These are phyloP conservation scores for Crotalus horridus DNA, from an alignment of 2,113 vertebrate genomes.

Conservation along the genomic window DNA sequence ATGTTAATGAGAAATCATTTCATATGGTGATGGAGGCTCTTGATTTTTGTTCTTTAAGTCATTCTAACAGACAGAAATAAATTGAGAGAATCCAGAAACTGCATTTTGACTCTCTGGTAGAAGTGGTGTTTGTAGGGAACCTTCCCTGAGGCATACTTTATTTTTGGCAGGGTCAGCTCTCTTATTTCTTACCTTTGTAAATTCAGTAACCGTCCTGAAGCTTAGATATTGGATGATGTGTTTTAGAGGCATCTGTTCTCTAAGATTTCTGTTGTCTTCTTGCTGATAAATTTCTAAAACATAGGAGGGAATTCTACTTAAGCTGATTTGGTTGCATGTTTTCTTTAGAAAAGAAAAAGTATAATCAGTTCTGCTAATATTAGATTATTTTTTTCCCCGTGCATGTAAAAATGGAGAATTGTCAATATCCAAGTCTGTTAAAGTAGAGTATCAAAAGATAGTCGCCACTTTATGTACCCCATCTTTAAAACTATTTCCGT, in stretches of 20 bases:
- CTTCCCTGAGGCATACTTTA: not conserved
- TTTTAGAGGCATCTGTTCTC: not conserved
- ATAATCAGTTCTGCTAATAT: not conserved
- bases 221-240: not conserved
- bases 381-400: not conserved
- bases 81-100: not conserved
- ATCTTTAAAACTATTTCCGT: slow-evolving; percentile 20
- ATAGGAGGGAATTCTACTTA: not conserved
- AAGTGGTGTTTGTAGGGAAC: not conserved
- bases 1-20: not conserved
- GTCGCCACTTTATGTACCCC: not conserved
- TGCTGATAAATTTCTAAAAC: not conserved
- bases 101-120: not conserved
- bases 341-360: not conserved
- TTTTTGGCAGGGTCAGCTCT: not conserved
- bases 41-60: not conserved
- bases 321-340: not conserved
- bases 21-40: slow-evolving; percentile 1
- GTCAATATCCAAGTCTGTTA: not conserved
- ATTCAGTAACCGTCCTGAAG: not conserved
- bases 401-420: slow-evolving; percentile 6
- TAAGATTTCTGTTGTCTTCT: not conserved
- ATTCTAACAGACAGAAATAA: slow-evolving; percentile 5
- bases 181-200: not conserved
- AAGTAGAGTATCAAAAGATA: not conserved